A percentile compares a stretch with the other conserved stretches of the same genome.
These are phyloP conservation scores for Zootoca vivipara DNA, from an alignment of 2,113 vertebrate genomes.

Conservation along the genomic window DNA sequence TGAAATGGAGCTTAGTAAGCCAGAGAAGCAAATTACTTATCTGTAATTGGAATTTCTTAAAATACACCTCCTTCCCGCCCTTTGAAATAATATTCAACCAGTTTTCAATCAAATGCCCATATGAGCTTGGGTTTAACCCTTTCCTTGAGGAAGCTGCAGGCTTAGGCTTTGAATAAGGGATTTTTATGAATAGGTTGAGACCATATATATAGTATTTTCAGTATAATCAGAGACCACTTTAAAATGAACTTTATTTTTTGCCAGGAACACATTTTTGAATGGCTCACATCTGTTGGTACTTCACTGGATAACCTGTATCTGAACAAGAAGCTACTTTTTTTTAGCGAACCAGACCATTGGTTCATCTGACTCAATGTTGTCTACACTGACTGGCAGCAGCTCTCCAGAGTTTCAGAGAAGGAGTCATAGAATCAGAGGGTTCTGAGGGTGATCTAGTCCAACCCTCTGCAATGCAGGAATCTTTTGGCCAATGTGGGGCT, in stretches of 20 bases:
- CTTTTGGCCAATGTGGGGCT: too few species aligned
- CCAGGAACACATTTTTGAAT: background rate
- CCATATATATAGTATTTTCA: background rate
- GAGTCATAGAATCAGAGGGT: too few species aligned
- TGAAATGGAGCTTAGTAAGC: constrained; percentile 63
- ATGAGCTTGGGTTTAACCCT: constrained; percentile 53
- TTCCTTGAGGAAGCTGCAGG: constrained; percentile 36
- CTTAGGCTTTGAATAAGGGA: background rate
- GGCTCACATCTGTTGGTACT: background rate
- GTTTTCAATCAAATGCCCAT: constrained; percentile 25
- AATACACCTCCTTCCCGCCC: constrained; percentile 28
- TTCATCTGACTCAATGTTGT: too few species aligned
- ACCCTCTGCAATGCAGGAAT: too few species aligned
- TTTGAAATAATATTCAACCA: constrained; percentile 65
- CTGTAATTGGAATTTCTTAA: constrained; percentile 58
- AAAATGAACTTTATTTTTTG: background rate
- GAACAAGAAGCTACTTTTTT: background rate
- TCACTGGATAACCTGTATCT: background rate
- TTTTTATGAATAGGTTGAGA: background rate
- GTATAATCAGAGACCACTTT: background rate
- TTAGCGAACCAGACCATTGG: too few species aligned
- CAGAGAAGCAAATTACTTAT: constrained; percentile 61
- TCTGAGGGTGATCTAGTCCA: too few species aligned
- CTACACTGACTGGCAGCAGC: too few species aligned
- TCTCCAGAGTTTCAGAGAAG: too few species aligned